Percentiles rank a stretch among this genome's conserved stretches.
Evolutionary conservation across 2,797 vertebrate genomes (phyloP).

Genomic region (Mionectes olivaceus): DNA sequence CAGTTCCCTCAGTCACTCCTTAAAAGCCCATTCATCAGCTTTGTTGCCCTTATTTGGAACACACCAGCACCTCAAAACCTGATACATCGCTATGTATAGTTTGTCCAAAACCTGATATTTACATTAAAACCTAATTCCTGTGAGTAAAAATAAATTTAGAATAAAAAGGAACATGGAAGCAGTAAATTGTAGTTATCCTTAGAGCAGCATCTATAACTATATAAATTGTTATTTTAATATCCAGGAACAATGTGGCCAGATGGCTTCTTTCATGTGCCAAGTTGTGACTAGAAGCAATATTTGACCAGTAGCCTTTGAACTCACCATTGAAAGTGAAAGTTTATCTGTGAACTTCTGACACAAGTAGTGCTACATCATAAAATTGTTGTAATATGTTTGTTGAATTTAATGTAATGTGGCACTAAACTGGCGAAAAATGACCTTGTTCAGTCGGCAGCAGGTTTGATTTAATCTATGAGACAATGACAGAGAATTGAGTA

Average conservation of each 20-base stretch:
- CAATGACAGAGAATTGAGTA: background rate
- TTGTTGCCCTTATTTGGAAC: background rate
- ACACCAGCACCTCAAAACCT: background rate
- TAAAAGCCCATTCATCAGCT: background rate
- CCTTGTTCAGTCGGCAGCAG: background rate
- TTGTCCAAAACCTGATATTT: background rate
- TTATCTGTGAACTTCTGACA: background rate
- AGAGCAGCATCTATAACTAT: background rate
- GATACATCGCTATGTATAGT: background rate
- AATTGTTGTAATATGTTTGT: background rate
- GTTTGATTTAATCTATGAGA: conserved; percentile 10
- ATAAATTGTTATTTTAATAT: background rate
- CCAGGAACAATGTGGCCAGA: background rate
- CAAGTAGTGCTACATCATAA: background rate
- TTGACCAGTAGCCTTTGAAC: background rate
- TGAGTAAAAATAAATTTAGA: background rate
- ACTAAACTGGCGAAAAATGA: background rate
- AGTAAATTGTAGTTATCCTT: background rate
- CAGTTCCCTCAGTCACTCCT: background rate
- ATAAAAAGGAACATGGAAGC: background rate
- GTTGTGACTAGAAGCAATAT: background rate
- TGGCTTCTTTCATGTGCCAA: background rate
- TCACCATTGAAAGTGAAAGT: background rate
- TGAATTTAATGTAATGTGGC: background rate
- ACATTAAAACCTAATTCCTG: background rate